Percentiles rank a stretch among this genome's conserved stretches.
Evolutionary conservation across 2,797 vertebrate genomes (phyloP).

Genomic region (Rhinatrema bivittatum): DNA sequence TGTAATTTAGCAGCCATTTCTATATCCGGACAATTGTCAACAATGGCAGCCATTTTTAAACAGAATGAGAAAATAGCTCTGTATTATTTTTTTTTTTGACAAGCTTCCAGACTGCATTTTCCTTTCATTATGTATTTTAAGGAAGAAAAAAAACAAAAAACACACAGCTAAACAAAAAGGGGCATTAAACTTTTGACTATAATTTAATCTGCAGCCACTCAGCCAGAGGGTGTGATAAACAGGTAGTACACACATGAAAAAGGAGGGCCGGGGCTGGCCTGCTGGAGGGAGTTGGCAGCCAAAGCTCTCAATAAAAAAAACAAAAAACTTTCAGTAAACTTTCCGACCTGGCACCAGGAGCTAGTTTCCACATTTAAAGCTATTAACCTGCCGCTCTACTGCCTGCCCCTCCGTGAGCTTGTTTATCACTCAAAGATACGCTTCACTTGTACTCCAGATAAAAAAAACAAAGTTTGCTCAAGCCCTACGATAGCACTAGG

Average conservation of each 20-base stretch:
- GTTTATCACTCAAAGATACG: slow-evolving; percentile 37
- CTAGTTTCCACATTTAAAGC: slow-evolving; percentile 27
- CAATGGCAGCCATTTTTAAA: slow-evolving; percentile 30
- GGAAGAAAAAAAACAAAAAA: slow-evolving; percentile 22
- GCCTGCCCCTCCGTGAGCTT: slow-evolving; percentile 36
- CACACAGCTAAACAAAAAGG: slow-evolving; percentile 41
- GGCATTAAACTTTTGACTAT: slow-evolving; percentile 38
- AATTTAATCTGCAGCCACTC: slow-evolving; percentile 45
- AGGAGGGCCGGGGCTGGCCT: slow-evolving; percentile 27
- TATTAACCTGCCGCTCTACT: slow-evolving; percentile 37
- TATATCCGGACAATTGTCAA: slow-evolving; percentile 36
- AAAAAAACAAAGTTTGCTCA: slow-evolving; percentile 23
- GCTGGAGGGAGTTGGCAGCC: slow-evolving; percentile 33
- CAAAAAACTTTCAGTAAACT: slow-evolving; percentile 38
- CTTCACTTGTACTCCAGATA: slow-evolving; percentile 24
- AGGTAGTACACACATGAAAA: slow-evolving; percentile 39
- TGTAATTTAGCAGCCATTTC: slow-evolving; percentile 47
- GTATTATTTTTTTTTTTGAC: slow-evolving; percentile 40
- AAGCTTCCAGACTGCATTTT: slow-evolving; percentile 36
- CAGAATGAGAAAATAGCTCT: slow-evolving; percentile 37
- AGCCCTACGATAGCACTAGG: slow-evolving; percentile 24
- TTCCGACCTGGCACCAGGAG: slow-evolving; percentile 35
- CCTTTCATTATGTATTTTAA: slow-evolving; percentile 37
- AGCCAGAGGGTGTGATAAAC: slow-evolving; percentile 40
- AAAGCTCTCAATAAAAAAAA: slow-evolving; percentile 39